A percentile compares a stretch with the other conserved stretches of the same genome.
Evolutionary conservation across 2,888 invertebrate species (phyloP).

Genomic region (Mycalesis mineus): DNA sequence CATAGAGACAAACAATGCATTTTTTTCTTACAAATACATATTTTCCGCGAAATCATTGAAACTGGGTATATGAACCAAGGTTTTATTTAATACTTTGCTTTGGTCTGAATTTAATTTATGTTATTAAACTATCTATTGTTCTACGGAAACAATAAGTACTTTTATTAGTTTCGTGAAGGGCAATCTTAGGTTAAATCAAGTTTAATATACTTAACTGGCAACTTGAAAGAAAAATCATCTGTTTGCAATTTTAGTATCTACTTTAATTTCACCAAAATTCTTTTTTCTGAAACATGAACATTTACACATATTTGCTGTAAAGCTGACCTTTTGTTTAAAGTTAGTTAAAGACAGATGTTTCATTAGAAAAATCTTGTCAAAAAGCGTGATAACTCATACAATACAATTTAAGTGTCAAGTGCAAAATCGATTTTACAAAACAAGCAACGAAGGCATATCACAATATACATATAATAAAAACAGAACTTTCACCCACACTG

Average conservation of each 20-base stretch:
- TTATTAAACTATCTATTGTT: neutral
- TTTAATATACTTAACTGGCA: too few relatives aligned
- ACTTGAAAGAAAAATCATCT: neutral
- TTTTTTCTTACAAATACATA: neutral
- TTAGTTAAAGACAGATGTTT: too few relatives aligned
- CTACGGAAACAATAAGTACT: too few relatives aligned
- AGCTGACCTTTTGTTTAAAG: too few relatives aligned
- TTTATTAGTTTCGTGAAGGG: too few relatives aligned
- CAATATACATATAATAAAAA: neutral
- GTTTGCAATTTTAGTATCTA: neutral
- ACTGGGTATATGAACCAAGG: neutral
- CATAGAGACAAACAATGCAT: neutral
- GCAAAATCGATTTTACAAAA: too few relatives aligned
- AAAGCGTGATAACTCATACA: neutral
- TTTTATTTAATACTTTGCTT: neutral
- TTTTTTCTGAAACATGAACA: too few relatives aligned
- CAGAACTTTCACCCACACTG: conserved; percentile 23
- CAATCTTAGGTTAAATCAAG: too few relatives aligned
- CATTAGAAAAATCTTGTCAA: neutral
- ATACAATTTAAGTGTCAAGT: neutral
- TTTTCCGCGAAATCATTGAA: neutral
- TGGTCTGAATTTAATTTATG: neutral
- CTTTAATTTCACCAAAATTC: too few relatives aligned
- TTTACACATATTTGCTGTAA: too few relatives aligned
- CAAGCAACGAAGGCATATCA: neutral